phyloP scores from a whole-genome alignment of 2,113 vertebrate genomes.

The Paramisgurnus dabryanus region DNA sequence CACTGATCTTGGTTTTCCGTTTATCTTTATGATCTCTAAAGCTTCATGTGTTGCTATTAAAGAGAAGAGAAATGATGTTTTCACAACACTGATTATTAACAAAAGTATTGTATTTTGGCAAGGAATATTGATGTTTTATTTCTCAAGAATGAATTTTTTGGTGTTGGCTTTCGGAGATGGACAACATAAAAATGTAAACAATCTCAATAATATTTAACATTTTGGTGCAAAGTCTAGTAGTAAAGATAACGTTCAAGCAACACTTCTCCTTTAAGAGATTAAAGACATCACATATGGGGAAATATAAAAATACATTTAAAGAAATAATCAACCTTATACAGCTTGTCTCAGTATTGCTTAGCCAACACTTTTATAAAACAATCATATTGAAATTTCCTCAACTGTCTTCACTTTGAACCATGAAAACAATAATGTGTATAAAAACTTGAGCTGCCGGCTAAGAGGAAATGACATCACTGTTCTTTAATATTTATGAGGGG shows the following conservation, averaged over 20 bases:
- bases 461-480: background rate
- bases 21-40: background rate
- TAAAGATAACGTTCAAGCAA: background rate
- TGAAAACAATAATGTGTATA: background rate
- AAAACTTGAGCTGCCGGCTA: background rate
- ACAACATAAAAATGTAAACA: slow-evolving; percentile 4
- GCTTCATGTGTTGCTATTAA: background rate
- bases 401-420: background rate
- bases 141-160: background rate
- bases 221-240: background rate
- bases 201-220: background rate
- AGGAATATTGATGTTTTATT: background rate
- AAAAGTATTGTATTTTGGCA: background rate
- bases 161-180: background rate
- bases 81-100: background rate
- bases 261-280: background rate
- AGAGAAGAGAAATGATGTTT: too few species aligned
- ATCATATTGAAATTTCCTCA: background rate
- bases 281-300: background rate
- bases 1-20: background rate
- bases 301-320: background rate
- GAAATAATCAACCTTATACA: background rate
- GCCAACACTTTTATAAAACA: background rate
- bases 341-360: background rate
- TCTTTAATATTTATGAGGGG: too few species aligned